Evolutionary conservation across 2,797 vertebrate genomes (phyloP).

Genomic region (Alcedo quadribrachys): DNA sequence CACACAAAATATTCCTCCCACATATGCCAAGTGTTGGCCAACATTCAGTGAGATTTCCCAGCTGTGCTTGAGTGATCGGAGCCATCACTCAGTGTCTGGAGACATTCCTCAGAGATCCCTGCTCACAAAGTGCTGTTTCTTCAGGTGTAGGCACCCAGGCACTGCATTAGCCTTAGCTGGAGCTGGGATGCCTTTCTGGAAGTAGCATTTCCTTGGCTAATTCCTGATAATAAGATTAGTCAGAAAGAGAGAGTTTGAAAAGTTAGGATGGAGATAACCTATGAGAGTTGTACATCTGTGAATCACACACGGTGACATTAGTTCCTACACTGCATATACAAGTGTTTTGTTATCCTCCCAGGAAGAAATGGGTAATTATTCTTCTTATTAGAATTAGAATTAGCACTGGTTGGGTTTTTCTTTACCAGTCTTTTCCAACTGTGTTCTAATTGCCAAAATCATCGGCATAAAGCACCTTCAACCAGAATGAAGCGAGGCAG

Average conservation of each 20-base stretch:
- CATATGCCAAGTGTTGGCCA: not conserved
- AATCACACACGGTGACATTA: not conserved
- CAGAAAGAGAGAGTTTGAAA: not conserved
- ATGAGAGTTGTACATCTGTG: not conserved
- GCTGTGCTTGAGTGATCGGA: not conserved
- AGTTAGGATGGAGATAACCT: not conserved
- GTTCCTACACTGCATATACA: accelerated
- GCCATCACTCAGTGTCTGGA: not conserved
- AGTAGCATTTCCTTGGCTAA: not conserved
- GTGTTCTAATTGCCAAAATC: constrained; percentile 46
- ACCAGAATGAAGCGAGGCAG: not conserved
- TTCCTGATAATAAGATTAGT: not conserved
- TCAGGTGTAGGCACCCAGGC: not conserved
- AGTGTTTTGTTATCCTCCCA: not conserved
- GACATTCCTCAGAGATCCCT: not conserved
- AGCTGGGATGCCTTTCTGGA: not conserved
- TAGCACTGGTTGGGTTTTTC: not conserved
- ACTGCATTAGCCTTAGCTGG: not conserved
- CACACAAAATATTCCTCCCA: not conserved
- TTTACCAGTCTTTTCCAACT: not conserved
- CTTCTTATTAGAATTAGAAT: no score
- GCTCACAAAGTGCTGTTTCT: not conserved
- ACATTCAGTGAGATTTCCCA: not conserved
- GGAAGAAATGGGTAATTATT: not conserved
- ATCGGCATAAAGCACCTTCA: not conserved